Evolutionary conservation across 2,888 invertebrate species (phyloP).

Genomic region (Lycia hirtaria): DNA sequence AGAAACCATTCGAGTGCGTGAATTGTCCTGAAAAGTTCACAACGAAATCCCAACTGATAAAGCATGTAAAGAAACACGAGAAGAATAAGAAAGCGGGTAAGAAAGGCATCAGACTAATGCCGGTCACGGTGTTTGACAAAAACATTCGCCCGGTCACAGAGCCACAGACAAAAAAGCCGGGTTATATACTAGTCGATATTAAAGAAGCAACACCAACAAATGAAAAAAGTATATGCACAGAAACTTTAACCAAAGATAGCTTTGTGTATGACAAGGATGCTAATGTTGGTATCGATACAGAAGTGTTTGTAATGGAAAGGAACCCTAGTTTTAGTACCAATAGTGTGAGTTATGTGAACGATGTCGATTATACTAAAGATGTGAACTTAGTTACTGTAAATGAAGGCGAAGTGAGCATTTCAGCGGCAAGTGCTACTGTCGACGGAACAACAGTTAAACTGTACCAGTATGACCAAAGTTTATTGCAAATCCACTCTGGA

Average conservation of each 20-base stretch:
- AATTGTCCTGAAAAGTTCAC: constrained; percentile 62
- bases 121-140: constrained; percentile 19
- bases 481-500: constrained; percentile 66
- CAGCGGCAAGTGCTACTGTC: constrained; percentile 47
- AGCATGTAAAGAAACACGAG: constrained; percentile 64
- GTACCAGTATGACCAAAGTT: constrained; percentile 69
- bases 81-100: constrained; percentile 49
- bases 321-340: constrained; percentile 47
- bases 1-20: constrained; percentile 73
- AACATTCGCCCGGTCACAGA: neutral
- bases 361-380: constrained; percentile 48
- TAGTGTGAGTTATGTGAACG: constrained; percentile 48
- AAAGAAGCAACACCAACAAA: constrained; percentile 19
- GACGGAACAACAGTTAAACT: constrained; percentile 60
- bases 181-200: constrained; percentile 3
- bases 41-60: constrained; percentile 66
- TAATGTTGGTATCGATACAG: constrained; percentile 56
- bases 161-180: constrained; percentile 23
- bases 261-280: constrained; percentile 60
- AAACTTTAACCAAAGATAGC: constrained; percentile 53
- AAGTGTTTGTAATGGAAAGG: constrained; percentile 60
- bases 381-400: constrained; percentile 65
- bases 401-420: constrained; percentile 59
- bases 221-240: constrained; percentile 40
- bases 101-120: constrained; percentile 41